Base-by-base conservation (phyloP, 2,113 vertebrate species). In the Solea solea region DNA sequence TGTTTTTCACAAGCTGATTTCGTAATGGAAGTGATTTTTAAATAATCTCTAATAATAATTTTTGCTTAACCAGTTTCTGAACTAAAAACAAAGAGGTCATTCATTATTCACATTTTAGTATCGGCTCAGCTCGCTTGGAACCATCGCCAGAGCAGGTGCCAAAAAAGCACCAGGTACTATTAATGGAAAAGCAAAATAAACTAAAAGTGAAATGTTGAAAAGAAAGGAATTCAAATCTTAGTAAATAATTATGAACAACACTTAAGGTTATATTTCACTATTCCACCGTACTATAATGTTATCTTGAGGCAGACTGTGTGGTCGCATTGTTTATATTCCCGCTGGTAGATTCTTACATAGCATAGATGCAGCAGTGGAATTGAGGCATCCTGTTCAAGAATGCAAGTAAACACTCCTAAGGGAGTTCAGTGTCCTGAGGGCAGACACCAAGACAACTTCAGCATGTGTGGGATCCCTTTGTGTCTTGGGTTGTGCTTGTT, bases 391-490 rank as follows among this genome's bases (percentile, higher is more conserved):
- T 69, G 46, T 48, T 74, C 69, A 80, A 82, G 81, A 88, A 89
- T 81, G 77, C 74, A 72, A 55, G 76, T 88, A 83, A 91, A 92
- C 75, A 71, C 52, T 52, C 7, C 13, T 57, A 49, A 55, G 21
- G 56, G 82, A 80, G 73, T 62, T 76, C 69, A 3, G 66, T 63
- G 71, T 77, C 86, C 83, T 78, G 53, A 44, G 82, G 80, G 69
- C 58, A 65, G 76, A 82, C 64, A 7, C 34, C 42, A 59, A 82
- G 71, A 83, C 78, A 85, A 76, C 76, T 52, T 42, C 88, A 80
- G 81, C 85, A 59, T 91, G 89, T 90, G 91, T 89, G 89, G 90
- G 80, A 84, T 80, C 45, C 61, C 73, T 78, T 76, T 80, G 66
- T 84, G 55, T 86, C 70, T 66, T 42, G 42, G 39, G 54, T 72